These are phyloP conservation scores for Upupa epops DNA, from an alignment of 2,113 vertebrate species.

Conservation along the genomic window DNA sequence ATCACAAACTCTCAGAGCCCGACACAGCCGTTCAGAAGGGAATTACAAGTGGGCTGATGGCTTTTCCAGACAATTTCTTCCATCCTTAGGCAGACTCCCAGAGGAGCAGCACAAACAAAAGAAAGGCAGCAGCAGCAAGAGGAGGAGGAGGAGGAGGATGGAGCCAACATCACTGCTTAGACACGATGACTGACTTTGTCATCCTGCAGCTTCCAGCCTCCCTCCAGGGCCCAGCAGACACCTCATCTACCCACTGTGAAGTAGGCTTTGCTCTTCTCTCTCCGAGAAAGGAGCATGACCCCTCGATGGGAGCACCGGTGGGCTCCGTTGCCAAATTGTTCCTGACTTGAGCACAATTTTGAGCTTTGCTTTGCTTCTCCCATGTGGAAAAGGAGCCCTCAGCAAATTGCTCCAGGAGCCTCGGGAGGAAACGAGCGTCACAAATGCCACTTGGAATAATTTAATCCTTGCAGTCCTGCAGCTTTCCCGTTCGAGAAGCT, in stretches of 20 bases:
- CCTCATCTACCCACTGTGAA: not conserved
- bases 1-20: conserved; percentile 27
- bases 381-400: not conserved
- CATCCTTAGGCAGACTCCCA: conserved; percentile 30
- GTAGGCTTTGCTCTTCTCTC: not conserved
- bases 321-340: not conserved
- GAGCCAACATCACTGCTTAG: not conserved
- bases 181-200: not conserved
- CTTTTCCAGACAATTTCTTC: conserved; percentile 60
- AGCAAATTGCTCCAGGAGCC: not conserved
- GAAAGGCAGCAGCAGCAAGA: not conserved
- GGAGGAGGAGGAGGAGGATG: conserved; percentile 30
- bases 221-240: not conserved
- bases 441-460: not conserved
- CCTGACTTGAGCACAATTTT: not conserved
- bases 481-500: not conserved
- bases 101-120: not conserved
- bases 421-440: not conserved
- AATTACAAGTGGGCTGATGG: conserved; percentile 48
- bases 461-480: not conserved
- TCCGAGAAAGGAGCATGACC: not conserved
- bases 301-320: not conserved
- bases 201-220: conserved; percentile 5
- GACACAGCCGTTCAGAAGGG: conserved; percentile 20
- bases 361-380: not conserved